phyloP scores from a whole-genome alignment of 2,113 vertebrate genomes.

The Gasterosteus aculeatus region DNA sequence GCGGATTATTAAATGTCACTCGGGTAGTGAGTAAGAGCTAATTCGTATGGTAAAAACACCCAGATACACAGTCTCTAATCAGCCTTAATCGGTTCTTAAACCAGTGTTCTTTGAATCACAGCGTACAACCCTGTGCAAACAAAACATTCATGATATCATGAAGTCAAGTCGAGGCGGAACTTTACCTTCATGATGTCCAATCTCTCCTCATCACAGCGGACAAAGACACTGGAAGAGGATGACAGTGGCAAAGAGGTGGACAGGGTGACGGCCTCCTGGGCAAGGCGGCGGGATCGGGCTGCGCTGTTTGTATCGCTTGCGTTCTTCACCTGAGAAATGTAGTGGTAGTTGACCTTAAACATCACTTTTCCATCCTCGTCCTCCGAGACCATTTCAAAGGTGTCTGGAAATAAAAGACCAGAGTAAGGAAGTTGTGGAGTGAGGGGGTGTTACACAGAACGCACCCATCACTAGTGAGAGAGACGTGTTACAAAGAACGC shows the following conservation, averaged over 20 bases:
- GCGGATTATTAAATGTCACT: conserved; percentile 68
- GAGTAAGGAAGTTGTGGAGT: not conserved
- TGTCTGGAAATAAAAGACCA: conserved; percentile 81
- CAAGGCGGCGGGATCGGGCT: conserved; percentile 92
- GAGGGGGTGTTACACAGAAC: too few species aligned
- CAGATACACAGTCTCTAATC: not conserved
- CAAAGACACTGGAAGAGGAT: conserved; percentile 95
- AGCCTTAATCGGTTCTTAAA: not conserved
- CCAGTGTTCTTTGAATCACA: not conserved
- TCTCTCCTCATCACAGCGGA: conserved; percentile 96
- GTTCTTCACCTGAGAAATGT: conserved; percentile 99
- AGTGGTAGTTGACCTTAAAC: conserved; percentile 99
- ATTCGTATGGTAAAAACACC: conserved; percentile 6
- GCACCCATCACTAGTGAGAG: too few species aligned
- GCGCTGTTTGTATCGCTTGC: conserved; percentile 96
- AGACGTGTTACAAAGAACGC: too few species aligned
- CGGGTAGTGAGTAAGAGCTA: conserved; percentile 56
- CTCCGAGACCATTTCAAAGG: conserved; percentile 99
- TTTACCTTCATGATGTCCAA: conserved; percentile 99
- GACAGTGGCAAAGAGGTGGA: conserved; percentile 97
- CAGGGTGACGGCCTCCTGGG: conserved; percentile 97
- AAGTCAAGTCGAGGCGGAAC: not conserved
- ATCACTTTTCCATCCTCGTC: conserved; percentile 97
- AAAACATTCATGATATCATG: not conserved
- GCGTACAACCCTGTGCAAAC: not conserved